Base-by-base conservation (phyloP, 2,797 vertebrate genomes). In the Melanotaenia parkinsoni region DNA sequence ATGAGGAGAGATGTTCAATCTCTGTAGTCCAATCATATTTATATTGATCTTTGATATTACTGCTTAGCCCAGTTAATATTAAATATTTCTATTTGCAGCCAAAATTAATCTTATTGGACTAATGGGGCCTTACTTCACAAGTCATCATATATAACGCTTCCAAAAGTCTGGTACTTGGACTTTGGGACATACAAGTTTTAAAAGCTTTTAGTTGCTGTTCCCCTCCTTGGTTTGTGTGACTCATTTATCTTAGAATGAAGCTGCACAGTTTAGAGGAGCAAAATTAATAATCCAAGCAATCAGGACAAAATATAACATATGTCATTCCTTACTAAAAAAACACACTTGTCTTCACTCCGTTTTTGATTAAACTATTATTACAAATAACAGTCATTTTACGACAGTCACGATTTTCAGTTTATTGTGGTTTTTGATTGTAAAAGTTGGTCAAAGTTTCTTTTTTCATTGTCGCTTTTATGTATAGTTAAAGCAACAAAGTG, bases 401-500 rank as follows among this genome's bases (percentile, higher is more conserved):
- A 58, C 53, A 32, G 47, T 53, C 28, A 24, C 4, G 1, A 24
- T 32, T 14, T 33, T 5, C 30, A 24, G n/a, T 59, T 50, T 70
- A 40, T 40, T 22, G 11, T 59, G 33, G n/a, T n/a, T 50, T 59
- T 11, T 59, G 61, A 63, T 32, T n/a, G 40, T 32, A 14, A 63
- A 47, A 47, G 1, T 9, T 32, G 40, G 30, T 40, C 9, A 9
- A 20, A 2, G 26, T 33, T 67, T 60, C 33, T 45, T 35, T 26
- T 32, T 51, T 68, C 0, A 11, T 50, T 13, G 26, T 38, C 72
- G 61, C 32, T 58, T 35, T 38, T 30, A 11, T 66, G 40, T 20
- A n/a, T 85, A 28, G 45, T 74, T 26, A 78, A 76, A 69, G 70
- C 30, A 28, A 8, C 8, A 67, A 58, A 63, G 24, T 38, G 40